Evolutionary conservation across 2,113 vertebrate genomes (phyloP), one percentile per base, ranked within the genome.

Genomic region (Petrocephalus microphthalmus): DNA sequence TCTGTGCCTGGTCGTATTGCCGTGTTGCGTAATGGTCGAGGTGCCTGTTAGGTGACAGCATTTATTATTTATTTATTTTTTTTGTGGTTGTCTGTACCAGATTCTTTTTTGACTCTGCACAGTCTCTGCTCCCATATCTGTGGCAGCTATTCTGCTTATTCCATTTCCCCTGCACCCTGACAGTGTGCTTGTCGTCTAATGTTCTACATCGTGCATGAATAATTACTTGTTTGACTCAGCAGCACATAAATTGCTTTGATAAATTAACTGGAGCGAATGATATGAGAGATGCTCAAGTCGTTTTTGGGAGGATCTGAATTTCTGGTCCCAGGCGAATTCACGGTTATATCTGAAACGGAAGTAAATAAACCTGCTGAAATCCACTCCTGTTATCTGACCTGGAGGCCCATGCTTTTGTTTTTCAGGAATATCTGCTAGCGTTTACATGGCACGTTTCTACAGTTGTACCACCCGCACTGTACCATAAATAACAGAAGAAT

Each of bases 361-460:
- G 5, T 29, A 54, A 53, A 17, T 0, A n/a, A 85, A 53, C 84
- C n/a, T 54, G 25, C 84, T 53, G 19, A 54, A 42, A 83, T 83
- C 45, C 37, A 49, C 47, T 47, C 22, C 20, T 45, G 37, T 47
- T 83, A 83, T 83, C 71, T 78, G 13, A 85, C 84, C 81, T 83
- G 37, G 37, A 78, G 71, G 33, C 49, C 81, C 37, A 42, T 83
- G 45, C 42, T n/a, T 83, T 47, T 83, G 37, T 85, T 29, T 85
- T 85, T 85, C 45, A 85, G n/a, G 84, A 85, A 53, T 49, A 52
- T 54, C 85, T 42, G 56, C 64, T 64, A 87, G 49, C 29, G 37
- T 57, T 42, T 11, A 2, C 37, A 60, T 67, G 60, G n/a, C n/a
- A 64, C 22, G n/a, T n/a, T n/a, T n/a, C 42, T 42, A 3, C 42